phyloP scores from a whole-genome alignment of 1,140 invertebrate species.

The Akabosia matsudoensis region DNA sequence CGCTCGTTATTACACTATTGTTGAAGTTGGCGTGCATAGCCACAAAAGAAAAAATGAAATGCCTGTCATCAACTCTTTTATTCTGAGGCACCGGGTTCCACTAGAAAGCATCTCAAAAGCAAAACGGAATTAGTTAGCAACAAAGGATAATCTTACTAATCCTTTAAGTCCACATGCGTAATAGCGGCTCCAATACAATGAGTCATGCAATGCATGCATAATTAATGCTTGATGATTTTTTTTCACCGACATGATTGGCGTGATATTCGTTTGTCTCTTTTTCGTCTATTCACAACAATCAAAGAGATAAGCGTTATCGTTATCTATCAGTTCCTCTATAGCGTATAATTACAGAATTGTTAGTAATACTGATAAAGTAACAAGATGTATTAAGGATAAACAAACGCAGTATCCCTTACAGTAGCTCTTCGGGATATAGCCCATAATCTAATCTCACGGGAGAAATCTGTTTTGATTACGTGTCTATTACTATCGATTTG shows the following conservation, averaged over 20 bases:
- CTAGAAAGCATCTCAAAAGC: background rate
- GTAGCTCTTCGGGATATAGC: too few species aligned
- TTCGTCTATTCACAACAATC: background rate
- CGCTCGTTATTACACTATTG: background rate
- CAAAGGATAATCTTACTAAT: conserved; percentile 11
- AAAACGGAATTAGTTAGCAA: too few species aligned
- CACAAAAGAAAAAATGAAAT: background rate
- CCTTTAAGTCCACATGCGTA: conserved; percentile 7
- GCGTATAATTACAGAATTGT: conserved; percentile 6
- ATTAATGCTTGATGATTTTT: background rate
- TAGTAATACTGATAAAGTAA: too few species aligned
- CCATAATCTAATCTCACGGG: too few species aligned
- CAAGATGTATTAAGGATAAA: too few species aligned
- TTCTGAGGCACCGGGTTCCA: background rate
- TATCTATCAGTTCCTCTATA: background rate
- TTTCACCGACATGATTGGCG: background rate
- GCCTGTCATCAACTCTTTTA: background rate
- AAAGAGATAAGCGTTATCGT: background rate
- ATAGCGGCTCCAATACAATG: background rate
- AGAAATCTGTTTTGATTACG: too few species aligned
- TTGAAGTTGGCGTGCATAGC: background rate
- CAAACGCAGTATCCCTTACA: too few species aligned
- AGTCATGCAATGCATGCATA: conserved; percentile 3
- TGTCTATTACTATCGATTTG: too few species aligned
- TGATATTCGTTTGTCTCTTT: background rate